Conservation (phyloP, 2,797 vertebrate species). For the Tiaroga cobitis region DNA sequence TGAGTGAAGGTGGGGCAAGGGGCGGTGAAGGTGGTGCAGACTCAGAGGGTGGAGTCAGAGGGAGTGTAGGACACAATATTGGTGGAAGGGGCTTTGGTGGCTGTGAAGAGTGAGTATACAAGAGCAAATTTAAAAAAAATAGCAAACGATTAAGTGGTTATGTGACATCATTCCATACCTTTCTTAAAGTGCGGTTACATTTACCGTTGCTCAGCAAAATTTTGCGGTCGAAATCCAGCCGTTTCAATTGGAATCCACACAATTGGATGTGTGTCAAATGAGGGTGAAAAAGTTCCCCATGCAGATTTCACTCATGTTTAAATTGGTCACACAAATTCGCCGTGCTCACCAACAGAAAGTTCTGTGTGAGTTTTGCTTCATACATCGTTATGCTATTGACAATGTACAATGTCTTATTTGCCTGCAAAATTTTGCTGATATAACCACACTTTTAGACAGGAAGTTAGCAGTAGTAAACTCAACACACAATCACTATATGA, state of each 20-base stretch:
- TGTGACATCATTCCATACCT: background rate
- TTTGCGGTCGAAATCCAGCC: background rate
- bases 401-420: background rate
- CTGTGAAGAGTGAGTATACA: constrained; percentile 1
- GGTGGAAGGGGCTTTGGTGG: constrained; percentile 17
- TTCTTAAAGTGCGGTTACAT: background rate
- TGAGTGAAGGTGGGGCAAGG: background rate
- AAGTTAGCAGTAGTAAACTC: background rate
- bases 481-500: background rate
- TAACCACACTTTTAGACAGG: background rate
- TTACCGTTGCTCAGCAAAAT: background rate
- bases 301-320: background rate
- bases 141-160: background rate
- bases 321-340: background rate
- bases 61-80: background rate
- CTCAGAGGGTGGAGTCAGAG: background rate
- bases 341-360: background rate
- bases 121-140: background rate
- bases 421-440: background rate
- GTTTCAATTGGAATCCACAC: background rate
- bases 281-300: background rate
- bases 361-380: background rate
- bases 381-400: background rate
- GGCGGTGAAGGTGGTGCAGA: background rate
- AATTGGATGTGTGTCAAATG: background rate